Evolutionary conservation across 1,140 invertebrate genomes (phyloP), one percentile per base, ranked within the genome.

Genomic region (Formica selysi): DNA sequence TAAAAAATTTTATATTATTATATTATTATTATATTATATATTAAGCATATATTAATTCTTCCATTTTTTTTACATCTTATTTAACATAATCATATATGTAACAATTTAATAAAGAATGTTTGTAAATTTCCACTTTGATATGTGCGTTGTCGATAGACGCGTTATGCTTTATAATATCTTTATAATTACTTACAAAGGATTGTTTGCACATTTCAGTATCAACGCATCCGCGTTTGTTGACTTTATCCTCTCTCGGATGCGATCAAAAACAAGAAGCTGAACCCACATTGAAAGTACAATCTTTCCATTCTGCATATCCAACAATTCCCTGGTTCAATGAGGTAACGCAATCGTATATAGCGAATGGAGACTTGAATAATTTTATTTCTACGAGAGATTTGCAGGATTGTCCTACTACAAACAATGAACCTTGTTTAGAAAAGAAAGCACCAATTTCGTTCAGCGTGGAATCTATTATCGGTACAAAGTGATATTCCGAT

Each of bases 391-490:
- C 86, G 5, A 48, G 44, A 22, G 71, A 87, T 16, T 79, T 83
- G 4, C 57, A 48, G 7, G 19, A 64, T 32, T 76, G 76, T 61
- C 61, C 85, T 36, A 64, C 85, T 11, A 51, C 87, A 19, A 89
- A 78, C 11, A 87, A 36, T 38, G 85, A 88, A 51, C 57, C 85
- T 80, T 89, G 85, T 61, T 79, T 89, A 51, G 88, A 92, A 5
- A 93, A 93, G 44, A 94, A 94, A 74, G 88, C 93, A 1, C 87
- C 86, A 1, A 94, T 95, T 74, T 93, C 94, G 13, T 95, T 95
- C 67, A 95, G 94, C 74, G 93, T 95, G 2, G 94, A 95, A 86
- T 95, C 94, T 29, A 95, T 95, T 62, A 95, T 95, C 32, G 94
- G 94, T 54, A 92, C 79, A 29, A 94, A 94, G 54, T 94, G 86